Evolutionary conservation across 2,113 vertebrate species (phyloP).

Genomic region (Anarrhichthys ocellatus): DNA sequence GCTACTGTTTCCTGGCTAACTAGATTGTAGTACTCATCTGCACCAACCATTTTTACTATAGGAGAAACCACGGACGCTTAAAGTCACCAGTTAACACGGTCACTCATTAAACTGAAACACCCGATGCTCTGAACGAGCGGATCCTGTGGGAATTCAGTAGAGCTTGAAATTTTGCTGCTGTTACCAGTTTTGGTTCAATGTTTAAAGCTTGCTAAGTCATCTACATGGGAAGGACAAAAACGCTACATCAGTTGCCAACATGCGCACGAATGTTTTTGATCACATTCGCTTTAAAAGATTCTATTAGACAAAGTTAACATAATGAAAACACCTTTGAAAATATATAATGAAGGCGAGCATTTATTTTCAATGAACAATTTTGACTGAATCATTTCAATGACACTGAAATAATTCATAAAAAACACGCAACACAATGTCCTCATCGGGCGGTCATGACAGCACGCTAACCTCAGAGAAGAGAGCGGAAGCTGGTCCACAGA

Average conservation of each 20-base stretch:
- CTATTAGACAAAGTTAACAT: background rate
- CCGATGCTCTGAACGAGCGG: too few relatives aligned
- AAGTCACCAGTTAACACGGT: background rate
- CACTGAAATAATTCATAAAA: background rate
- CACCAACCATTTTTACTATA: too few relatives aligned
- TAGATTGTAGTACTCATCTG: too few relatives aligned
- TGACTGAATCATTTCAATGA: background rate
- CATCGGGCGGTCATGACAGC: slow-evolving; percentile 1
- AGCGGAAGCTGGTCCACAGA: background rate
- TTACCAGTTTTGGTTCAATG: too few relatives aligned
- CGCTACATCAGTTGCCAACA: too few relatives aligned
- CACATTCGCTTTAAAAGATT: background rate
- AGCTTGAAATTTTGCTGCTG: too few relatives aligned
- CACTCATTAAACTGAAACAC: background rate
- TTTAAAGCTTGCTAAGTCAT: too few relatives aligned
- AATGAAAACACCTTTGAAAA: background rate
- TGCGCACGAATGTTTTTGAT: too few relatives aligned
- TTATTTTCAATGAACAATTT: background rate
- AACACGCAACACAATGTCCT: background rate
- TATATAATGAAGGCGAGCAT: background rate
- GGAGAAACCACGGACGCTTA: too few relatives aligned
- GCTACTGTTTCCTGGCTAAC: background rate
- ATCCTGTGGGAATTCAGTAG: too few relatives aligned
- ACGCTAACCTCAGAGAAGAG: background rate
- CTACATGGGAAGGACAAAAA: too few relatives aligned